A percentile compares a stretch with the other conserved stretches of the same genome.
Conservation (phyloP, 2,888 invertebrate species). For the Eucera pruinosa region DNA sequence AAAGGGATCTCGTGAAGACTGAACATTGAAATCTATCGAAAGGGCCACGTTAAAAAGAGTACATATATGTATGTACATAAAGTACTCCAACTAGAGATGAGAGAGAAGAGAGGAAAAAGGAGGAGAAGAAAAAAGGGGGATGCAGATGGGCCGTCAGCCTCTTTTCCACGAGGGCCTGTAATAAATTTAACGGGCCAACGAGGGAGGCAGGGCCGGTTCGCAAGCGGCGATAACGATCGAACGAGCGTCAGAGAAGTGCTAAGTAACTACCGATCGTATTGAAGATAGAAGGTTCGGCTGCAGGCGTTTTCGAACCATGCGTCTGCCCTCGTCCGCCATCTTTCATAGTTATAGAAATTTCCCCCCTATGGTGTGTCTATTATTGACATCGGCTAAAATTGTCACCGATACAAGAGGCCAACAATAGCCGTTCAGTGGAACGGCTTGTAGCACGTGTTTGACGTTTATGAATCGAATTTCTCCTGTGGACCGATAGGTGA, state of each 20-base stretch:
- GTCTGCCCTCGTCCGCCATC: neutral
- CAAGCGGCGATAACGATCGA: constrained; percentile 79
- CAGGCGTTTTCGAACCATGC: constrained; percentile 28
- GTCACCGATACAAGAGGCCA: constrained; percentile 58
- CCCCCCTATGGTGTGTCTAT: neutral
- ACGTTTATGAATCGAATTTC: constrained; percentile 80
- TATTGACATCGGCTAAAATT: constrained; percentile 38
- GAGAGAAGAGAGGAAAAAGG: constrained; percentile 9
- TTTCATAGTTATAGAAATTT: constrained; percentile 17
- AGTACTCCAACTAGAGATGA: neutral
- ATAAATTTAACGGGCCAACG: constrained; percentile 82
- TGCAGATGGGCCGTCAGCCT: constrained; percentile 72
- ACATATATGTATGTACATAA: neutral
- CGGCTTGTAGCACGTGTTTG: constrained; percentile 45
- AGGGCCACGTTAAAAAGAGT: too few relatives aligned
- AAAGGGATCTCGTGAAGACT: neutral
- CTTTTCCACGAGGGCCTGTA: constrained; percentile 75
- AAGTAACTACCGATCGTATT: constrained; percentile 83
- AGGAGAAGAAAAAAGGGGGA: constrained; percentile 54
- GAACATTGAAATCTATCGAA: neutral
- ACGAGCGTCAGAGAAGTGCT: constrained; percentile 81
- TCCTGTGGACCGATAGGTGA: constrained; percentile 52
- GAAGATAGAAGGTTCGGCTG: constrained; percentile 71
- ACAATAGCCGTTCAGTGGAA: constrained; percentile 43
- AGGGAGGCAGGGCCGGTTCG: constrained; percentile 70